Percentiles rank a stretch among this genome's conserved stretches.
Conservation (phyloP, 2,113 vertebrate genomes). For the Hemichromis elongatus region DNA sequence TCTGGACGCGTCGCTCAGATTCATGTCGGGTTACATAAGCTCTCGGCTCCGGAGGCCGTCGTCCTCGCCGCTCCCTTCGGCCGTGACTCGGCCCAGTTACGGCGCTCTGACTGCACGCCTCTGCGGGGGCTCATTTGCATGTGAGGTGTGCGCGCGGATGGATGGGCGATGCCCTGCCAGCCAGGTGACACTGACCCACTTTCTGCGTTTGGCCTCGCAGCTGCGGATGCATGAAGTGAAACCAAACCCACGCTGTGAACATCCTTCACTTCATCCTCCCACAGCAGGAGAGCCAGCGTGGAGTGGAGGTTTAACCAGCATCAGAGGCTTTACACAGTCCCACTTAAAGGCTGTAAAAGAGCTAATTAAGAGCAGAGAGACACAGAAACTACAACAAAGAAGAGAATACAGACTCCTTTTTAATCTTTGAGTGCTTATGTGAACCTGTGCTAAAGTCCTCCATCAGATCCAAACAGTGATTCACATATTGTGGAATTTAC, state of each 20-base stretch:
- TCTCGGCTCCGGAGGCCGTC: background rate
- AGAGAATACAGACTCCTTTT: background rate
- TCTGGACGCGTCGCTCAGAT: slow-evolving; percentile 2
- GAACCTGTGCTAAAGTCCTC: background rate
- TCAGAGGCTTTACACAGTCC: background rate
- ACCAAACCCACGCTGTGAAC: background rate
- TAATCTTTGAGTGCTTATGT: background rate
- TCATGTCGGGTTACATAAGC: background rate
- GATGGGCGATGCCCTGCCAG: background rate
- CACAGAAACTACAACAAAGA: background rate
- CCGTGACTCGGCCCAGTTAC: background rate
- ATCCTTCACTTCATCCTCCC: background rate
- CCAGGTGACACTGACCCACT: slow-evolving; percentile 33
- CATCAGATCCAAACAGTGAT: background rate
- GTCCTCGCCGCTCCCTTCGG: background rate
- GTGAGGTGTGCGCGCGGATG: background rate
- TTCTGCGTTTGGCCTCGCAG: background rate
- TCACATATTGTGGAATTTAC: background rate
- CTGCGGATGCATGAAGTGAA: background rate
- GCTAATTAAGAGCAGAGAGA: background rate
- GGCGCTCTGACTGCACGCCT: background rate
- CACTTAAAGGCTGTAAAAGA: background rate
- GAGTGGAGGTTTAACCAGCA: background rate
- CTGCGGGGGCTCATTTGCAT: background rate
- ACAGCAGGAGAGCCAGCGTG: background rate